Evolutionary conservation across 1,140 invertebrate species (phyloP), one percentile per base, ranked within the genome.

Genomic region (Daktulosphaira vitifoliae): DNA sequence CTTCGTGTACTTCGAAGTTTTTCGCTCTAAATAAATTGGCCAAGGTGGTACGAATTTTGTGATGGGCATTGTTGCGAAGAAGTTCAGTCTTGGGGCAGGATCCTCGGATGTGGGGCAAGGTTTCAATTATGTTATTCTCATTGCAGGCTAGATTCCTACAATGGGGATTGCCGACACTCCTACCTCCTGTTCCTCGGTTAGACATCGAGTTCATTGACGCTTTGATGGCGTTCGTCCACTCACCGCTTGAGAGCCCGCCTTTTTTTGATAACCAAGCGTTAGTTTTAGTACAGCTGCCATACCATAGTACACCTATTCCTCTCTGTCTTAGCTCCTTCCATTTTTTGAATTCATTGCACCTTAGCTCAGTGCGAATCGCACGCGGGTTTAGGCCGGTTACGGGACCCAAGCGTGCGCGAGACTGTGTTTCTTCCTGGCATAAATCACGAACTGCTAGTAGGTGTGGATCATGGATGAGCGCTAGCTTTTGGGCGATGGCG

Each of bases 191-290:
- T 11, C 16, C 29, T 15, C 18, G 8, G 11, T 53, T 53, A 37
- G 29, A 33, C 51, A 53, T 38, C 0, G 29, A 33, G 29, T 38
- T 37, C 11, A 53, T 38, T 11, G 18, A 53, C 11, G 13, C 18
- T 53, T 37, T 53, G 15, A 53, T 53, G 13, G 51, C 25, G 11
- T 53, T 53, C 8, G 51, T 53, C 29, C 29, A 53, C 5, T 53
- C 18, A 20, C 29, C 18, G 2, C 29, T 52, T 9, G 50, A 29
- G 0, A 52, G 8, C 7, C 22, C 37, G 2, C 23, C 50, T 52
- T 52, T 52, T 13, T 33, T 52, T 37, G 50, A 52, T n/a, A 52
- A 1, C 26, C 50, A 52, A 20, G n/a, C 16, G 26, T 52, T 52
- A 11, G 50, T 33, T 7, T 1, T 2, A 13, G 48, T 49, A 26